Conservation (phyloP, 1,140 invertebrate genomes). For the Drosophila neocordata region DNA sequence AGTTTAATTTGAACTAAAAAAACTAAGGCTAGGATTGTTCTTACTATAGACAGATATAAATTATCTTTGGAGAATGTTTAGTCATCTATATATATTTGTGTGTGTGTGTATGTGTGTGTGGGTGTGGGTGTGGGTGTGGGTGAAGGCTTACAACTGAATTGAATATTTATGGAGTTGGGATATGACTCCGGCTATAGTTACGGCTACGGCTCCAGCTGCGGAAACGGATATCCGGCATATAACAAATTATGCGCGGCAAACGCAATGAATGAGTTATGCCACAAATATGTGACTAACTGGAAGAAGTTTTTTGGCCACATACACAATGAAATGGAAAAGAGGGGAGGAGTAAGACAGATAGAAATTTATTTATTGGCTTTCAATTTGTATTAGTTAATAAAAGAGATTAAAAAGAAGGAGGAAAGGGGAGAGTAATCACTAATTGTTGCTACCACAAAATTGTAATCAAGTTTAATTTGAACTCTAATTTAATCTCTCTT, state of each 20-base stretch:
- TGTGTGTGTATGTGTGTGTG: not conserved
- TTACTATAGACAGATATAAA: not conserved
- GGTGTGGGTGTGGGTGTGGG: not conserved
- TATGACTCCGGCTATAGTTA: not conserved
- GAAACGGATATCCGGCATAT: conserved; percentile 7
- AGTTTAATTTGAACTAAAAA: too few species aligned
- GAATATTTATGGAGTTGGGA: not conserved
- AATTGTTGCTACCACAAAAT: conserved; percentile 2
- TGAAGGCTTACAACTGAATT: not conserved
- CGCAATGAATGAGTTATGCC: conserved; percentile 5
- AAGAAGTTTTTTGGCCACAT: conserved; percentile 2
- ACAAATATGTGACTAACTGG: conserved; percentile 6
- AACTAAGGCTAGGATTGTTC: too few species aligned
- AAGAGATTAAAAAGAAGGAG: too few species aligned
- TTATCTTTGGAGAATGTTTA: not conserved
- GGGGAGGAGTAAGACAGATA: not conserved
- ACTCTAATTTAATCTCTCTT: not conserved
- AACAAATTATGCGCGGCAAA: conserved; percentile 8
- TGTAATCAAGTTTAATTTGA: not conserved
- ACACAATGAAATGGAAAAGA: not conserved
- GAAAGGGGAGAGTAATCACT: too few species aligned
- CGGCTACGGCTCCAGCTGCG: not conserved
- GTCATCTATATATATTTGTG: not conserved
- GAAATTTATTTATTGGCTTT: too few species aligned
- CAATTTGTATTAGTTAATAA: too few species aligned